Conservation (phyloP, 2,888 invertebrate genomes). For the Sinopyrophorus schimmeli region DNA sequence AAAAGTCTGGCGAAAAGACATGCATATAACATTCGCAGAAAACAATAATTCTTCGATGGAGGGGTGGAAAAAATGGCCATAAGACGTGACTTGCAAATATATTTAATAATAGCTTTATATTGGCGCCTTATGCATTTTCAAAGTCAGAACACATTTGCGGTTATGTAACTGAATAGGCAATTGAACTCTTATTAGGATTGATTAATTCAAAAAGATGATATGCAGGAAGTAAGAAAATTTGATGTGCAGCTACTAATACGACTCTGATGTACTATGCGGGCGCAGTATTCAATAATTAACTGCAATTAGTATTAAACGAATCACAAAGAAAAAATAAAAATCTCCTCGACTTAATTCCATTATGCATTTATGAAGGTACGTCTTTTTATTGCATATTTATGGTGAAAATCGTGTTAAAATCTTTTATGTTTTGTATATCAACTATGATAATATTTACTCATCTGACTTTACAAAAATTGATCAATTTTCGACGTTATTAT, state of each 20-base stretch:
- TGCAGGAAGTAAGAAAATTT: conserved; percentile 37
- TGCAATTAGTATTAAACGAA: conserved; percentile 10
- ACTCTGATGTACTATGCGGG: conserved; percentile 22
- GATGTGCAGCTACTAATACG: conserved; percentile 15
- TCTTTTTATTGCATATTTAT: too few species aligned
- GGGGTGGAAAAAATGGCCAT: conserved; percentile 21
- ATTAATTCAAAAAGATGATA: conserved; percentile 37
- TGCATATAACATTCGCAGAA: conserved; percentile 8
- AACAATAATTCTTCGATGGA: conserved; percentile 13
- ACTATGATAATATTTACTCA: conserved; percentile 13
- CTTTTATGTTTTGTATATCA: too few species aligned
- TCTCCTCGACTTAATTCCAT: too few species aligned
- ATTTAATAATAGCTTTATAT: conserved; percentile 8
- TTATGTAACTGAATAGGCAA: conserved; percentile 43
- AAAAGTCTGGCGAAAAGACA: conserved; percentile 17
- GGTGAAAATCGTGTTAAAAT: too few species aligned
- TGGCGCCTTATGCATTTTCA: conserved; percentile 25
- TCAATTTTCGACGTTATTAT: conserved; percentile 6
- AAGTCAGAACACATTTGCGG: conserved; percentile 34
- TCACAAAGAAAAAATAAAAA: conserved; percentile 11
- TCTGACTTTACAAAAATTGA: conserved; percentile 7
- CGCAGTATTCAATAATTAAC: conserved; percentile 17
- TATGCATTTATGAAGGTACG: too few species aligned
- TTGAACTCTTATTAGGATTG: conserved; percentile 41
- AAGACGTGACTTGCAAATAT: conserved; percentile 26